A percentile compares a stretch with the other conserved stretches of the same genome.
phyloP scores from a whole-genome alignment of 2,113 vertebrate genomes.

The Camelus bactrianus region DNA sequence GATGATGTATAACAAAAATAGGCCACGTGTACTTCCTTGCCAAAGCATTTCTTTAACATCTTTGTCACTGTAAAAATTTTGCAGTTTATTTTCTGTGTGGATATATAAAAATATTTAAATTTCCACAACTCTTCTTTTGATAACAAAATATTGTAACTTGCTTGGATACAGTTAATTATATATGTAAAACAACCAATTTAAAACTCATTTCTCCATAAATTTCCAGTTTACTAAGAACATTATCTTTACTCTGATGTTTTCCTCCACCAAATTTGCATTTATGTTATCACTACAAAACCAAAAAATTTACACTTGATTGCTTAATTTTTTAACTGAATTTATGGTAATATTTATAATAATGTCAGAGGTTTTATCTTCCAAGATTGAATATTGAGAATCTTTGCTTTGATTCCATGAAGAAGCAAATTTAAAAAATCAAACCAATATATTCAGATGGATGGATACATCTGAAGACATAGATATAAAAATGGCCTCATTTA shows the following conservation, averaged over 20 bases:
- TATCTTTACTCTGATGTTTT: not conserved
- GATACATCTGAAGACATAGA: conserved; percentile 18
- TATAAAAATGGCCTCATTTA: conserved; percentile 26
- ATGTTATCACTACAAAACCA: not conserved
- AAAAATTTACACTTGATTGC: not conserved
- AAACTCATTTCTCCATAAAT: conserved; percentile 1
- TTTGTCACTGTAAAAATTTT: not conserved
- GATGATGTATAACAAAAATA: not conserved
- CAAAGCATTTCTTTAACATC: not conserved
- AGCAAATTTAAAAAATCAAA: conserved; percentile 2
- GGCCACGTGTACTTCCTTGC: not conserved
- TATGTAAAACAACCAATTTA: not conserved
- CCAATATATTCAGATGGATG: not conserved
- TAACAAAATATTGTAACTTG: not conserved
- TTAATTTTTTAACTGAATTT: conserved; percentile 47
- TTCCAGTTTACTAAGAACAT: not conserved
- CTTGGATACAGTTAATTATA: not conserved
- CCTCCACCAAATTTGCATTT: not conserved
- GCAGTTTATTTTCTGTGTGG: conserved; percentile 9
- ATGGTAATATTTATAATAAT: conserved; percentile 13
- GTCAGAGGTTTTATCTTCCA: not conserved
- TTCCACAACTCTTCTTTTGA: not conserved
- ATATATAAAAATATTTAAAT: conserved; percentile 19
- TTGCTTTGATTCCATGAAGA: conserved; percentile 28
- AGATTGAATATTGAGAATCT: conserved; percentile 26